Conservation (phyloP, 2,113 vertebrate species). For the Zootoca vivipara region DNA sequence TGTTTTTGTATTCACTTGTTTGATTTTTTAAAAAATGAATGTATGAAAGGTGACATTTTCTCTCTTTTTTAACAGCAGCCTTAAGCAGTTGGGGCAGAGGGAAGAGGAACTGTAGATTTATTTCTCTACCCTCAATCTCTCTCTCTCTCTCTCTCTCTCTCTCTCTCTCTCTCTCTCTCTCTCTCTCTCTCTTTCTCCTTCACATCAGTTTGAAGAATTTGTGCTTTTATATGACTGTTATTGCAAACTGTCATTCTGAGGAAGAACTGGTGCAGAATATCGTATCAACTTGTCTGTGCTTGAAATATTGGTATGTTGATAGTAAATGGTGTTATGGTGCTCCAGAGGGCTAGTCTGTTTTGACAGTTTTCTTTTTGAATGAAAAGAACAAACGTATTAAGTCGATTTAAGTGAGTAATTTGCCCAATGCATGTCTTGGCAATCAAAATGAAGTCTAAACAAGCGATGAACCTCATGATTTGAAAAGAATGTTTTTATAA, state of each 20-base stretch:
- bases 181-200: neutral
- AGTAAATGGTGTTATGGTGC: neutral
- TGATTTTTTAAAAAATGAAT: neutral
- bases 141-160: neutral
- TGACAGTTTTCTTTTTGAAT: conserved; percentile 15
- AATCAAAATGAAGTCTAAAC: conserved; percentile 14
- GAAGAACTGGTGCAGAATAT: neutral
- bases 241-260: neutral
- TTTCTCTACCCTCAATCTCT: neutral
- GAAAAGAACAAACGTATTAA: neutral
- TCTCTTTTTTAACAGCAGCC: neutral
- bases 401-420: neutral
- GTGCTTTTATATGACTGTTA: neutral
- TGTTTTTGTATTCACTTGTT: neutral
- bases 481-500: neutral
- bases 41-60: neutral
- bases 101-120: neutral
- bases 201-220: neutral
- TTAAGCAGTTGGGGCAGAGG: neutral
- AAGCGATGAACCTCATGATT: neutral
- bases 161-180: neutral
- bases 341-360: conserved; percentile 28
- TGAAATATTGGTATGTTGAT: neutral
- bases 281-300: conserved; percentile 8
- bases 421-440: neutral